Conservation (phyloP, 2,797 vertebrate genomes). For the Peromyscus melanophrys region DNA sequence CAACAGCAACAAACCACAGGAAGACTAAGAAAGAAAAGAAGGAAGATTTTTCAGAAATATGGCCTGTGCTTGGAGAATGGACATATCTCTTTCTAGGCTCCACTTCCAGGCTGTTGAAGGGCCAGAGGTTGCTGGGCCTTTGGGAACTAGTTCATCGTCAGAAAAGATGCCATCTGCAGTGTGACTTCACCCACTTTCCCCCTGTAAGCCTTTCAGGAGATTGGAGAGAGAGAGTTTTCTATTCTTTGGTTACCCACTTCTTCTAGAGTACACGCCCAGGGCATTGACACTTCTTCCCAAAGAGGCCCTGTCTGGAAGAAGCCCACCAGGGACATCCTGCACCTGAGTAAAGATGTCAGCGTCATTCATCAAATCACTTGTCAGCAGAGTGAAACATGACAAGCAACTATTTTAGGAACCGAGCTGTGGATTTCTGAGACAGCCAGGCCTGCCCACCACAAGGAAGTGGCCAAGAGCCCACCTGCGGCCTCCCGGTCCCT, state of each 20-base stretch:
- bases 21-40: not conserved
- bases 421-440: not conserved
- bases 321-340: conserved; percentile 25
- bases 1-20: not conserved
- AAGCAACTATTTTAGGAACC: not conserved
- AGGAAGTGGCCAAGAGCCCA: not conserved
- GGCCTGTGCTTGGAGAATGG: not conserved
- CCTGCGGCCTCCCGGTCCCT: not conserved
- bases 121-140: not conserved
- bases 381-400: not conserved
- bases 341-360: conserved; percentile 53
- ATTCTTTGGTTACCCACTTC: conserved; percentile 83
- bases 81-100: not conserved
- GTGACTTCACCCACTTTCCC: not conserved
- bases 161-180: not conserved
- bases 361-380: not conserved
- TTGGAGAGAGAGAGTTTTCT: conserved; percentile 67
- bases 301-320: not conserved
- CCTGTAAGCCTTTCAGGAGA: not conserved
- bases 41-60: not conserved
- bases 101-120: not conserved
- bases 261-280: conserved; percentile 25
- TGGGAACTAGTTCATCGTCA: not conserved
- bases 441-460: not conserved
- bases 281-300: not conserved